Percentiles rank a stretch among this genome's conserved stretches.
phyloP scores from a whole-genome alignment of 1,140 invertebrate genomes.

The Choristoneura fumiferana region DNA sequence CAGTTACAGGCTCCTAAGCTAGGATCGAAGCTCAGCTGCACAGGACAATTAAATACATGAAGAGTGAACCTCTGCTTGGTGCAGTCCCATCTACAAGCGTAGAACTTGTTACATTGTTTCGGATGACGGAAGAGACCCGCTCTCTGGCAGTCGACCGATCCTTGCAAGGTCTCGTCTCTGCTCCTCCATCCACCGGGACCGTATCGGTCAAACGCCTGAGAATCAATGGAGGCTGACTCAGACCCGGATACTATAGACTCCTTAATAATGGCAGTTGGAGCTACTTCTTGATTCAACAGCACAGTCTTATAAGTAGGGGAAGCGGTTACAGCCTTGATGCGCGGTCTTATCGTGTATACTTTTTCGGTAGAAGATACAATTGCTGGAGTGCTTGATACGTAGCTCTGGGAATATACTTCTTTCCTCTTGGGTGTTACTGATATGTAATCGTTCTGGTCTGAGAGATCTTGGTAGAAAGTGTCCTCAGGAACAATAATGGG shows the following conservation, averaged over 20 bases:
- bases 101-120: conserved; percentile 90
- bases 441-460: conserved; percentile 51
- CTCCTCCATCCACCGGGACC: conserved; percentile 77
- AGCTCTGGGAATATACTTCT: conserved; percentile 39
- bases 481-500: conserved; percentile 77
- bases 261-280: conserved; percentile 32
- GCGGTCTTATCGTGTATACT: conserved; percentile 53
- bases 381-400: conserved; percentile 51
- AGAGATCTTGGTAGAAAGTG: conserved; percentile 67
- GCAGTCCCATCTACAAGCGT: conserved; percentile 90
- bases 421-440: conserved; percentile 41
- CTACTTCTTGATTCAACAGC: conserved; percentile 55
- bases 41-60: conserved; percentile 89
- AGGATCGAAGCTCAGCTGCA: conserved; percentile 88
- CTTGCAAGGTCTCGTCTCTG: conserved; percentile 80
- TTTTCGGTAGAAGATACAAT: conserved; percentile 49
- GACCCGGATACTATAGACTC: conserved; percentile 32
- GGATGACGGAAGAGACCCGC: conserved; percentile 91
- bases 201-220: conserved; percentile 76
- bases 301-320: conserved; percentile 74
- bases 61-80: conserved; percentile 88
- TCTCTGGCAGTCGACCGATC: conserved; percentile 84
- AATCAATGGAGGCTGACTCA: conserved; percentile 34
- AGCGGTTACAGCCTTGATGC: conserved; percentile 60
- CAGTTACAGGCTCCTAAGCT: conserved; percentile 89